Evolutionary conservation across 2,113 vertebrate genomes (phyloP).

Genomic region (Antechinus stuartii): DNA sequence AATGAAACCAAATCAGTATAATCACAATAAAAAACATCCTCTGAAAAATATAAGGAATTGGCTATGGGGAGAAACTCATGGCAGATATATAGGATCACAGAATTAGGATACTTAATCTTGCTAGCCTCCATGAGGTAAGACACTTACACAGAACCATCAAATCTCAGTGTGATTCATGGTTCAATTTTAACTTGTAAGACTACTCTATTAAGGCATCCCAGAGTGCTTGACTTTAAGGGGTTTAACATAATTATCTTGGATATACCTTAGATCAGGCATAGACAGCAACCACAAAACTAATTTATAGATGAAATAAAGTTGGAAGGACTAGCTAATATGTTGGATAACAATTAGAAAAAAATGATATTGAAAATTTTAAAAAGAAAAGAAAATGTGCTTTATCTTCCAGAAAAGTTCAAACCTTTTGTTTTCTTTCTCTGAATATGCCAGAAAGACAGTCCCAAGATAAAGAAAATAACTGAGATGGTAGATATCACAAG

Average conservation of each 20-base stretch:
- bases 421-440: slow-evolving; percentile 37
- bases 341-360: not conserved
- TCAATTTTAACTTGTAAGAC: not conserved
- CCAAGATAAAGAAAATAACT: fast-evolving
- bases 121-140: not conserved
- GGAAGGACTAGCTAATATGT: not conserved
- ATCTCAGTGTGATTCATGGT: not conserved
- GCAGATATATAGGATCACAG: not conserved
- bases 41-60: not conserved
- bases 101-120: not conserved
- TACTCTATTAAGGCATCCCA: not conserved
- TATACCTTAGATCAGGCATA: not conserved
- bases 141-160: not conserved
- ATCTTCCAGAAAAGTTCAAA: not conserved
- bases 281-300: not conserved
- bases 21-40: not conserved
- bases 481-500: fast-evolving
- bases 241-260: not conserved
- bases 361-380: too few relatives aligned
- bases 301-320: not conserved
- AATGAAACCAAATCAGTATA: not conserved
- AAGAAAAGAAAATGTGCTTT: not conserved
- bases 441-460: not conserved
- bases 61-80: not conserved
- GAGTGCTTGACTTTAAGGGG: not conserved